A percentile compares a stretch with the other conserved stretches of the same genome.
These are phyloP conservation scores for Cryptotermes secundus DNA, from an alignment of 1,140 invertebrate species.

Conservation along the genomic window DNA sequence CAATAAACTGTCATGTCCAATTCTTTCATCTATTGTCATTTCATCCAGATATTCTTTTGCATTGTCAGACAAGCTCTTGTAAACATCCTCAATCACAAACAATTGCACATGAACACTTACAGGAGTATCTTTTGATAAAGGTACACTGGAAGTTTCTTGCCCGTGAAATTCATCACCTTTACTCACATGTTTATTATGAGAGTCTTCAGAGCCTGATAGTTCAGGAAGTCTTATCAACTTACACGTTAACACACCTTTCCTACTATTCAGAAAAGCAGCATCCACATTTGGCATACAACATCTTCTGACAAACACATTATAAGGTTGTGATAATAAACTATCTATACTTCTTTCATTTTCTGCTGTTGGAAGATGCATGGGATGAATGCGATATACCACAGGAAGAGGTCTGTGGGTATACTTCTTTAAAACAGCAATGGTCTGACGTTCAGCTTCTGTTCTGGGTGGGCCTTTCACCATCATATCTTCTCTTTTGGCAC, in stretches of 20 bases:
- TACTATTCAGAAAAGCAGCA: too few relatives aligned
- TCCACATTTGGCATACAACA: background rate
- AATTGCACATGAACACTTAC: slow-evolving; percentile 1
- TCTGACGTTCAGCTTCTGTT: background rate
- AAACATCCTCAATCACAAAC: slow-evolving; percentile 27
- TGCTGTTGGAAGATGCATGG: background rate
- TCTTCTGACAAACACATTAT: slow-evolving; percentile 25
- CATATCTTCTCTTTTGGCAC: background rate
- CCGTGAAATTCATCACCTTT: background rate
- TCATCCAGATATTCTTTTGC: background rate
- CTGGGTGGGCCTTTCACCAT: background rate
- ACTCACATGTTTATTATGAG: background rate
- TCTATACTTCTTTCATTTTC: background rate
- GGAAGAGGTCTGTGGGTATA: background rate
- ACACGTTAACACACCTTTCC: background rate
- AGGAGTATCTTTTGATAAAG: background rate
- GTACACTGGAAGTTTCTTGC: background rate
- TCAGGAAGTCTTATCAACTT: too few relatives aligned
- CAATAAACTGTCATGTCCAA: slow-evolving; percentile 1
- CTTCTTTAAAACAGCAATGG: background rate
- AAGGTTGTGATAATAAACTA: slow-evolving; percentile 25
- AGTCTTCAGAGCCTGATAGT: background rate
- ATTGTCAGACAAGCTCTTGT: background rate
- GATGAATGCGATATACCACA: slow-evolving; percentile 21
- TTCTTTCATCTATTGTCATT: background rate